A percentile compares a stretch with the other conserved stretches of the same genome.
Conservation (phyloP, 2,797 vertebrate genomes). For the Onychomys arenicola region DNA sequence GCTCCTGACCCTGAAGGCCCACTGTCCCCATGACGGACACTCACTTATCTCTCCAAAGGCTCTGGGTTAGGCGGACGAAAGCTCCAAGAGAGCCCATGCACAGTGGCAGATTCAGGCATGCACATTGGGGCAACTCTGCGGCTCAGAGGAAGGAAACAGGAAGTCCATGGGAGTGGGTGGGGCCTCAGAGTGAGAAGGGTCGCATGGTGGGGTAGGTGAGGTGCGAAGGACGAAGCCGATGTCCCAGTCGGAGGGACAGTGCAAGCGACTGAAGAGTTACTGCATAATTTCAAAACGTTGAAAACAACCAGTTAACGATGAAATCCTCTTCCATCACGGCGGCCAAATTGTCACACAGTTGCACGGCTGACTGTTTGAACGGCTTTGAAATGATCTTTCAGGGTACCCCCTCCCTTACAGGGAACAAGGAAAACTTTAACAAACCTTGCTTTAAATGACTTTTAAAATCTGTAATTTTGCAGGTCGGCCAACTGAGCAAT, state of each 20-base stretch:
- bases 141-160: not conserved
- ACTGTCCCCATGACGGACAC: not conserved
- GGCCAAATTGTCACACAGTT: not conserved
- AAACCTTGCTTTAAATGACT: not conserved
- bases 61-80: not conserved
- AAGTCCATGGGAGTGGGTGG: not conserved
- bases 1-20: not conserved
- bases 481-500: not conserved
- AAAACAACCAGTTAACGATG: not conserved
- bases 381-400: not conserved
- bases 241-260: too few relatives aligned
- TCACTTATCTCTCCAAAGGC: not conserved
- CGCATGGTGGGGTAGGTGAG: not conserved
- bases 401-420: not conserved
- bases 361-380: not conserved
- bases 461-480: not conserved
- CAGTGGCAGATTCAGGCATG: not conserved
- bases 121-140: not conserved
- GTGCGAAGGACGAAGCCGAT: too few relatives aligned
- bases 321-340: not conserved
- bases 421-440: not conserved
- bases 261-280: not conserved
- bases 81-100: not conserved
- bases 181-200: not conserved
- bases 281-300: accelerated